phyloP scores from a whole-genome alignment of 2,113 vertebrate species.

The Nothoprocta pentlandii region DNA sequence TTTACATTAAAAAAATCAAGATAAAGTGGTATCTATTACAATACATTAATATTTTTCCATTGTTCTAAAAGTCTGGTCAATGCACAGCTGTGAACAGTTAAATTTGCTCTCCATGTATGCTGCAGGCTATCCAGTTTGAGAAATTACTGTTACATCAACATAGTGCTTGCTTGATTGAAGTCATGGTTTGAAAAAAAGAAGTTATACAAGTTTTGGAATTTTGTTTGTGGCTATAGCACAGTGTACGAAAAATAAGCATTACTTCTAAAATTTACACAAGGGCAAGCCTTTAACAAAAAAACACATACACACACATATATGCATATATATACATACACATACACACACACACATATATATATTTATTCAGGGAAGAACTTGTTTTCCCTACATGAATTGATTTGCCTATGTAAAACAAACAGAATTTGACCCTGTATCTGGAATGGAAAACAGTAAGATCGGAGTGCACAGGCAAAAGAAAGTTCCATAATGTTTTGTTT shows the following conservation, averaged over 20 bases:
- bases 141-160: neutral
- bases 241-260: conserved; percentile 2
- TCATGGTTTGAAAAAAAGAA: neutral
- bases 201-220: neutral
- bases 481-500: neutral
- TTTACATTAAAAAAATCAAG: neutral
- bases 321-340: too few species aligned
- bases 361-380: neutral
- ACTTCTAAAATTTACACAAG: conserved; percentile 5
- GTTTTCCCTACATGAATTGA: neutral
- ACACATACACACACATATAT: neutral
- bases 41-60: neutral
- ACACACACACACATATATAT: neutral
- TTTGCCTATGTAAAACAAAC: neutral
- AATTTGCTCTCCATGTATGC: neutral
- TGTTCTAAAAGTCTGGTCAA: neutral
- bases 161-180: neutral
- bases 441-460: neutral
- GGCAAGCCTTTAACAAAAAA: neutral
- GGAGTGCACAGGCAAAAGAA: neutral
- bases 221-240: neutral
- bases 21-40: neutral
- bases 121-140: neutral
- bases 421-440: neutral
- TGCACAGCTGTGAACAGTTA: neutral